phyloP scores from a whole-genome alignment of 2,888 invertebrate species.

The Lasioglossum malachurum region DNA sequence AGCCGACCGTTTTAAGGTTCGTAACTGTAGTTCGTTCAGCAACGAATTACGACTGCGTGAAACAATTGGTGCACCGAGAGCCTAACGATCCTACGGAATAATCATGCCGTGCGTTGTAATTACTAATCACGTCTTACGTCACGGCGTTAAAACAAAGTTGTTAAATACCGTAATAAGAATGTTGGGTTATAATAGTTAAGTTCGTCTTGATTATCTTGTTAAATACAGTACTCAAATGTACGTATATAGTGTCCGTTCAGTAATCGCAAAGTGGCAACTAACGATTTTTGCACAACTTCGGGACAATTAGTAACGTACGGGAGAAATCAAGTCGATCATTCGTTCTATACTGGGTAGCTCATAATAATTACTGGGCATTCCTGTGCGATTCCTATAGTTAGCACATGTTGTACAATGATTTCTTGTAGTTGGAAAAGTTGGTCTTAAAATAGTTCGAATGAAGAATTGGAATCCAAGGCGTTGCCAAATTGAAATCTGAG shows the following conservation, averaged over 20 bases:
- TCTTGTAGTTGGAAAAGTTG: neutral
- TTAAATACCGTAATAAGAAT: neutral
- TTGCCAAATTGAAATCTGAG: neutral
- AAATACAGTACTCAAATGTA: neutral
- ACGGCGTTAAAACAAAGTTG: neutral
- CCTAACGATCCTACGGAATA: constrained; percentile 4
- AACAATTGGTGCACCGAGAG: neutral
- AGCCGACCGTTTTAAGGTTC: neutral
- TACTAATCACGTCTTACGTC: constrained; percentile 9
- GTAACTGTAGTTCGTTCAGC: neutral
- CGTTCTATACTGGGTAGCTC: neutral
- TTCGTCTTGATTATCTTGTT: neutral
- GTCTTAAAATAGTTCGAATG: neutral
- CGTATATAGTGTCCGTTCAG: neutral
- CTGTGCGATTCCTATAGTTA: neutral
- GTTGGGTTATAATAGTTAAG: neutral
- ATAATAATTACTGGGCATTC: neutral
- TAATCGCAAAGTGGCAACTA: neutral
- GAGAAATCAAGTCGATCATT: neutral
- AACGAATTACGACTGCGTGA: neutral
- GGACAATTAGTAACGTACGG: neutral
- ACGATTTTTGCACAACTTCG: neutral
- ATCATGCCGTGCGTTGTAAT: neutral
- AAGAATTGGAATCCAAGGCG: neutral
- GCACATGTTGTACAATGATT: neutral